Base-by-base conservation (phyloP, 2,888 invertebrate genomes). In the Phanerotoma sp. region DNA sequence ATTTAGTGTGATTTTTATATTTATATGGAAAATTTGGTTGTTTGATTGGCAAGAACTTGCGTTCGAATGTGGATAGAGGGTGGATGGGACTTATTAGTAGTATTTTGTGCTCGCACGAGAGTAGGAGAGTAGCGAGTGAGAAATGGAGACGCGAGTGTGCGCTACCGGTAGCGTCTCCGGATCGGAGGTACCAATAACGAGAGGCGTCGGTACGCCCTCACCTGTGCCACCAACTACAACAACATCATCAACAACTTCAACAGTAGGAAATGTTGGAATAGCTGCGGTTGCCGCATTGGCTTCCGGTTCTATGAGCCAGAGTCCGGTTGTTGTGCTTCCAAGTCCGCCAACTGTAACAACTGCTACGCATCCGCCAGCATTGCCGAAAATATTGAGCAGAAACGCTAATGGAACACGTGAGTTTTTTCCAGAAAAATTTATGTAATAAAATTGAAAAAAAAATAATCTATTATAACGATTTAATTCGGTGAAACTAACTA, bases 381-480 rank as follows among this genome's bases (percentile, higher is more conserved):
- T 69, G 6, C 70, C 74, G 47, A 73, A 69, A 62, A 77, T 77
- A 62, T 65, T 77, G 62, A 74, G 77, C 62, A 71, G 76, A 56
- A 77, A 77, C 63, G 71, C 73, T 66, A 77, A 77, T 62, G 76
- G 77, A 63, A 77, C 76, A 58, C 68, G 76, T 77, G 65, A 77
- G 77, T 73, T 48, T 13, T 9, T 21, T 18, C 9, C 25, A 11
- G 20, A 30, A 45, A 28, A 32, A 3, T 37, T 13, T 18, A 37
- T 37, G 37, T 37, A n/a, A n/a, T n/a, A n/a, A n/a, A n/a, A n/a
- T n/a, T n/a, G n/a, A n/a, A n/a, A n/a, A n/a, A n/a, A n/a, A n/a
- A n/a, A n/a, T n/a, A n/a, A n/a, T n/a, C n/a, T n/a, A n/a, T n/a
- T n/a, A n/a, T n/a, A n/a, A n/a, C n/a, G n/a, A n/a, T n/a, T n/a